A percentile compares a stretch with the other conserved stretches of the same genome.
phyloP scores from a whole-genome alignment of 2,797 vertebrate species.

The Acestrorhynchus altus region DNA sequence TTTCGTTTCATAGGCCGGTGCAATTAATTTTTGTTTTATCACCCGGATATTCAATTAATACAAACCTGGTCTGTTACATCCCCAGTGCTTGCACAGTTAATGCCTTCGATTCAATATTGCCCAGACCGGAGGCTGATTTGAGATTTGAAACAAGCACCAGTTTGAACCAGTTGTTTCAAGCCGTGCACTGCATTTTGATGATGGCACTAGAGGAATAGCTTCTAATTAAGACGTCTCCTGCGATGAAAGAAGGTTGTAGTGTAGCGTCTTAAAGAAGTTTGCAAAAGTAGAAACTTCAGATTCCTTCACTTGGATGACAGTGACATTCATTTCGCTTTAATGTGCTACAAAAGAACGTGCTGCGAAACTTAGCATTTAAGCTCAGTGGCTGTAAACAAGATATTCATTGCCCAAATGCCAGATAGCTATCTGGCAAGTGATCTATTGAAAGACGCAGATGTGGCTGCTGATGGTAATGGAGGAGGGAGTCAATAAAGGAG shows the following conservation, averaged over 20 bases:
- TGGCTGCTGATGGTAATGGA: conserved; percentile 56
- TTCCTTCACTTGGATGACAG: conserved; percentile 17
- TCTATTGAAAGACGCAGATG: conserved; percentile 54
- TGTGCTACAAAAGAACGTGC: conserved; percentile 34
- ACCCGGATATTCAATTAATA: conserved; percentile 17
- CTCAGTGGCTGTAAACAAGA: conserved; percentile 47
- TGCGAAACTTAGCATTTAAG: conserved; percentile 44
- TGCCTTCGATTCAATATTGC: background rate
- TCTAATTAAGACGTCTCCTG: conserved; percentile 3
- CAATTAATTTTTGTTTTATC: conserved; percentile 1
- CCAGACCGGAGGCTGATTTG: conserved; percentile 2
- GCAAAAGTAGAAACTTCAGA: conserved; percentile 14
- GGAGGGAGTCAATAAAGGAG: conserved; percentile 58
- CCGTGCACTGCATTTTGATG: conserved; percentile 4
- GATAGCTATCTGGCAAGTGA: conserved; percentile 46
- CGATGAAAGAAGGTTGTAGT: background rate
- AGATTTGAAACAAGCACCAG: conserved; percentile 15
- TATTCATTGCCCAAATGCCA: conserved; percentile 47
- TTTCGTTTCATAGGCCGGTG: background rate
- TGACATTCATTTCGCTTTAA: conserved; percentile 38
- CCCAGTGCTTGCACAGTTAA: background rate
- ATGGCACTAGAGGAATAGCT: background rate
- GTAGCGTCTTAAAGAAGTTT: background rate
- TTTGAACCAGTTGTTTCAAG: background rate
- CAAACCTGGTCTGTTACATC: background rate